Evolutionary conservation across 1,140 invertebrate species (phyloP).

Genomic region (Microplitis demolitor): DNA sequence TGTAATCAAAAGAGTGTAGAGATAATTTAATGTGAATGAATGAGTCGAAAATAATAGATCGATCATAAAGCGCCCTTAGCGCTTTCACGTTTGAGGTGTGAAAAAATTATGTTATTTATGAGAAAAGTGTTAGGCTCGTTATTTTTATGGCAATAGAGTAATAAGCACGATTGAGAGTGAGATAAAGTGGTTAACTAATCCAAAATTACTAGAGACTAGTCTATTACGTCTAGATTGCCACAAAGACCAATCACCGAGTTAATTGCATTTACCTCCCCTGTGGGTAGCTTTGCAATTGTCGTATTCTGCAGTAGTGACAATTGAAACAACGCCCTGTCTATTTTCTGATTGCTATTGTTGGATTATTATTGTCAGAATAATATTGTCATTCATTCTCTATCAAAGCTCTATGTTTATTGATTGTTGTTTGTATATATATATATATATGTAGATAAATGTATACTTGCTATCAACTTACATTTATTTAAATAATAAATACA

Average conservation of each 20-base stretch:
- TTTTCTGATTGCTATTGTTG: slow-evolving; percentile 22
- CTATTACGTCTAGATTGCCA: slow-evolving; percentile 33
- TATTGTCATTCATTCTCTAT: slow-evolving; percentile 10
- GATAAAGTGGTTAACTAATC: slow-evolving; percentile 24
- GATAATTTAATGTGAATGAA: no score
- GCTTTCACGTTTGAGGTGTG: no score
- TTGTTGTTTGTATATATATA: no score
- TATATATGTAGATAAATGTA: no score
- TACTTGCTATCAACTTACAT: no score
- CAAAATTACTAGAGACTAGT: slow-evolving; percentile 36
- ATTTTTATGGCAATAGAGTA: background rate
- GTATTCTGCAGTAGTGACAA: slow-evolving; percentile 26
- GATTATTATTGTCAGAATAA: slow-evolving; percentile 7
- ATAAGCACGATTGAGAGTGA: slow-evolving; percentile 1
- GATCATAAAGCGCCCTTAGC: no score
- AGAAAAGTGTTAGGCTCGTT: background rate
- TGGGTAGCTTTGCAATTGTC: slow-evolving; percentile 20
- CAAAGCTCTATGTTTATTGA: no score
- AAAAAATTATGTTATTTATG: no score
- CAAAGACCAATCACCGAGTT: slow-evolving; percentile 39
- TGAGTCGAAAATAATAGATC: no score
- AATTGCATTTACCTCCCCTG: slow-evolving; percentile 40
- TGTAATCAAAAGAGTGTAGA: no score
- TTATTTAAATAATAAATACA: no score
- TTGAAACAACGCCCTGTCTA: slow-evolving; percentile 43